Evolutionary conservation across 2,888 invertebrate genomes (phyloP).

Genomic region (Hypena proboscidalis): DNA sequence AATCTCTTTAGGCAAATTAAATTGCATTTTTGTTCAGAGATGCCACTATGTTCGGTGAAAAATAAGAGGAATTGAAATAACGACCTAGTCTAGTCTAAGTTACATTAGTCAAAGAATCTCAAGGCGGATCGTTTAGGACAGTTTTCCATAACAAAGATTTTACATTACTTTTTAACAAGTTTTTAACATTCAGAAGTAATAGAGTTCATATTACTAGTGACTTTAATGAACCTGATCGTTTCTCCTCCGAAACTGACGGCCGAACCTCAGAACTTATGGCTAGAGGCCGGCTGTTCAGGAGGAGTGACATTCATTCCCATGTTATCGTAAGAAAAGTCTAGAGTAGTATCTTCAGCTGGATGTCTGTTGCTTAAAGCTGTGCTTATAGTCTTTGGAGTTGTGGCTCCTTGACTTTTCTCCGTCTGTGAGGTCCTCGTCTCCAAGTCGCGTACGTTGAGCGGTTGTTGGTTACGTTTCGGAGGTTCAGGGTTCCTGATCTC

Average conservation of each 20-base stretch:
- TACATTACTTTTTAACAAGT: no score
- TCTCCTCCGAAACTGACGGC: conserved; percentile 51
- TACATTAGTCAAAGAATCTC: no score
- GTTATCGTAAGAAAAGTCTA: conserved; percentile 92
- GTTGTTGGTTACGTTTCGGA: conserved; percentile 65
- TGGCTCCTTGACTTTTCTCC: conserved; percentile 84
- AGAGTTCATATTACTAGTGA: conserved; percentile 21
- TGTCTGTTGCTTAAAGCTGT: conserved; percentile 89
- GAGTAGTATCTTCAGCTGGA: conserved; percentile 91
- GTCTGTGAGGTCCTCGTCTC: conserved; percentile 72
- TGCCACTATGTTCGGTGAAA: no score
- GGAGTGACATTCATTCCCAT: conserved; percentile 90
- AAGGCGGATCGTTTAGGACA: no score
- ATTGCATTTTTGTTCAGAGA: no score
- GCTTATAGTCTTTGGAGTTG: conserved; percentile 88
- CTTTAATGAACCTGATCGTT: conserved; percentile 47
- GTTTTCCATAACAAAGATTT: no score
- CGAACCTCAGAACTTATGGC: conserved; percentile 69
- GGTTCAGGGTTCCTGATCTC: conserved; percentile 76
- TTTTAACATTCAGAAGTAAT: conserved; percentile 16
- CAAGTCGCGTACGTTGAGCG: conserved; percentile 70
- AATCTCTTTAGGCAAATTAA: no score
- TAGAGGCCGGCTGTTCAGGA: conserved; percentile 71
- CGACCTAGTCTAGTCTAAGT: no score
- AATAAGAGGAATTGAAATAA: no score